phyloP scores from a whole-genome alignment of 2,888 invertebrate genomes.

The Leptinotarsa haldemani region DNA sequence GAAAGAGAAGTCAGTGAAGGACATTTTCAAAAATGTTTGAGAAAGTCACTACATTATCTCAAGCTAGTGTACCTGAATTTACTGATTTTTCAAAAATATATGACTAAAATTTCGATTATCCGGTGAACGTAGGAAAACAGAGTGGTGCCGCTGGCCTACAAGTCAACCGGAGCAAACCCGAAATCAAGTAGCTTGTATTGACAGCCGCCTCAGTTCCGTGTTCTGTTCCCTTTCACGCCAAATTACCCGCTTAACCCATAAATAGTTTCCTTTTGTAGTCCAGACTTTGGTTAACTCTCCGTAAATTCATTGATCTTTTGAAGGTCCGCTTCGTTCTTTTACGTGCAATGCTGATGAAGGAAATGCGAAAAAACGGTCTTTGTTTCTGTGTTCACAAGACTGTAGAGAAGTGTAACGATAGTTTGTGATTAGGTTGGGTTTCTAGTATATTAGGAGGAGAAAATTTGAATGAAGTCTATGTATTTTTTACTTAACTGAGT shows the following conservation, averaged over 20 bases:
- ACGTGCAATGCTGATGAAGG: slow-evolving; percentile 7
- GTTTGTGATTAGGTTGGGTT: not conserved
- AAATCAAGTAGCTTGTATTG: slow-evolving; percentile 43
- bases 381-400: not conserved
- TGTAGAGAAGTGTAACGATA: not conserved
- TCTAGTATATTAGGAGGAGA: not conserved
- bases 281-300: slow-evolving; percentile 51
- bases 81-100: not conserved
- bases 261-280: slow-evolving; percentile 54
- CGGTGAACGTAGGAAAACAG: not conserved
- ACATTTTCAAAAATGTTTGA: no score
- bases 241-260: slow-evolving; percentile 54
- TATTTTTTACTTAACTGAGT: no score
- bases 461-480: no score
- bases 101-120: not conserved
- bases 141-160: slow-evolving; percentile 6
- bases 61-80: no score
- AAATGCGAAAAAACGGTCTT: slow-evolving; percentile 23
- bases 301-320: slow-evolving; percentile 53
- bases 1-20: no score
- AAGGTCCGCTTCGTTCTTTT: slow-evolving; percentile 39
- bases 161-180: slow-evolving; percentile 13
- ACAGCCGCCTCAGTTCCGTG: slow-evolving; percentile 38
- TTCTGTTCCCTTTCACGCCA: slow-evolving; percentile 54
- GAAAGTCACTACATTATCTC: no score